Evolutionary conservation across 2,888 invertebrate species (phyloP), one percentile per base, ranked within the genome.

Genomic region (Philereme vetulata): DNA sequence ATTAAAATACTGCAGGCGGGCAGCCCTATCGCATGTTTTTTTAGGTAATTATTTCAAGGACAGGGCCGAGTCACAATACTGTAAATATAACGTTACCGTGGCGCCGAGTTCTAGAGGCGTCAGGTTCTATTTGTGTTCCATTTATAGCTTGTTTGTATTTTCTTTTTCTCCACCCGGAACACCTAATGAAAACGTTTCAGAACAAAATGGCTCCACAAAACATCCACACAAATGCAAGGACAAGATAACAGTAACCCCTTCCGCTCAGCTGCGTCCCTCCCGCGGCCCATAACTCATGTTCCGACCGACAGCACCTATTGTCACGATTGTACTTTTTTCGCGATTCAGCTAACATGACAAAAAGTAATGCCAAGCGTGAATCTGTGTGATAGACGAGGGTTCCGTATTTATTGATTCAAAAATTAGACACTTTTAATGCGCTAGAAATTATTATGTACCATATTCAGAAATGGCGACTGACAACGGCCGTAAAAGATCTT

Each of bases 281-380:
- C 67, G 62, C 65, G 69, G 68, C 66, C 73, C 78, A 84, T 84
- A 77, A 82, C 79, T 85, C 82, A 84, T 79, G 76, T 80, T 78
- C 77, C 81, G 71, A 74, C 67, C 76, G 80, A 77, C 80, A 74
- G 76, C 73, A 75, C 71, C 82, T 76, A 80, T 84, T 83, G 84
- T 84, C 65, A 71, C 67, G 70, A 67, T 64, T 80, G 78, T 82
- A 78, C 81, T 77, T 80, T 81, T 82, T 81, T 76, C 73, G 72
- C 70, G 68, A 72, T 74, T 71, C 76, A 72, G 73, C 72, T 72
- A 70, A 74, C 62, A 58, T 58, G 55, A 62, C 58, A 49, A 55
- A 55, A 57, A 55, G 2, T 40, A 46, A 46, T 47, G 51, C 9
- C 51, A 62, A 62, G 62, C 5, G 44, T 3, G 57, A 44, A 40